phyloP scores from a whole-genome alignment of 2,113 vertebrate genomes.

The Camelus bactrianus region DNA sequence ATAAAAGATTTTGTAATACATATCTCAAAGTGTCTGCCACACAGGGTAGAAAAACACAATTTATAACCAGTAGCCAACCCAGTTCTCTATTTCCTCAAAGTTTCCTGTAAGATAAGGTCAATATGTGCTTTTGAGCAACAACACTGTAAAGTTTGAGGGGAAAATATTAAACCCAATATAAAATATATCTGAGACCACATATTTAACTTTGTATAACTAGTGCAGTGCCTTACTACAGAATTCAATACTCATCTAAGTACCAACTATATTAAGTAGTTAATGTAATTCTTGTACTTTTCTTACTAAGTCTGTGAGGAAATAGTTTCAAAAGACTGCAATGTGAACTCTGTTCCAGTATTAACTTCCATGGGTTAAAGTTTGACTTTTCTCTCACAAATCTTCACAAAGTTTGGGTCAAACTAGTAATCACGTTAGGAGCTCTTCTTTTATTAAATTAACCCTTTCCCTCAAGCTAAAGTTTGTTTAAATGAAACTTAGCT shows the following conservation, averaged over 20 bases:
- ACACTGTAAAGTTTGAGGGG: not conserved
- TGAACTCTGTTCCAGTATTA: not conserved
- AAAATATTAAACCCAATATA: not conserved
- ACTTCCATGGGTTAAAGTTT: not conserved
- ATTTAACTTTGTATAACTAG: not conserved
- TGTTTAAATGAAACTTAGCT: not conserved
- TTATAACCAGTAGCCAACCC: not conserved
- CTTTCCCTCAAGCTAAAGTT: not conserved
- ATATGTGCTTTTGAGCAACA: not conserved
- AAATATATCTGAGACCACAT: not conserved
- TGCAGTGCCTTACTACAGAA: not conserved
- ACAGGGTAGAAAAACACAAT: not conserved
- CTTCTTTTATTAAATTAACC: not conserved
- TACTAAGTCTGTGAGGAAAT: not conserved
- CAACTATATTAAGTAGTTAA: not conserved
- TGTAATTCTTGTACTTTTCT: not conserved
- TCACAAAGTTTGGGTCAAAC: not conserved
- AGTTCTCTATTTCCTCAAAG: constrained; percentile 28
- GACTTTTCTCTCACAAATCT: not conserved
- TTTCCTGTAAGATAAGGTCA: not conserved
- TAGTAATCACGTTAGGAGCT: not conserved
- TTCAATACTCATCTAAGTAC: not conserved
- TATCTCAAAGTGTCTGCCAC: constrained; percentile 4
- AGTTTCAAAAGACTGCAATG: constrained; percentile 3
- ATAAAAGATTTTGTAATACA: not conserved